These are phyloP conservation scores for Saccopteryx leptura DNA, from an alignment of 2,113 vertebrate species.

Conservation along the genomic window DNA sequence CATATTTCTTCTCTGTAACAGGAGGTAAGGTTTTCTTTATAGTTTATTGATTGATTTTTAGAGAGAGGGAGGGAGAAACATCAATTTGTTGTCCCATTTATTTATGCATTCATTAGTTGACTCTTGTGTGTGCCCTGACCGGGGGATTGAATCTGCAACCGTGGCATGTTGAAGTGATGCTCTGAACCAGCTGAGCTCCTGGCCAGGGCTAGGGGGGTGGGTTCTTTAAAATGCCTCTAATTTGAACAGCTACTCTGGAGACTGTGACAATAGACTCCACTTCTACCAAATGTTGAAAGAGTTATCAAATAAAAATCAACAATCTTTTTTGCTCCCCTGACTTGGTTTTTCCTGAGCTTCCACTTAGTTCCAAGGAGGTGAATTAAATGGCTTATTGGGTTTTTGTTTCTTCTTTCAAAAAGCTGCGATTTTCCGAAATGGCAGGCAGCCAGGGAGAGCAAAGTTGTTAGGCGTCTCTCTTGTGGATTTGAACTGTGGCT, in stretches of 20 bases:
- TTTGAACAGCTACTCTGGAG: not conserved
- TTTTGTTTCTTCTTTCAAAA: conserved; percentile 48
- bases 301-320: conserved; percentile 35
- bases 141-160: no score
- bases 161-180: no score
- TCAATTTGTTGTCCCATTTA: no score
- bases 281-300: not conserved
- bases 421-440: conserved; percentile 51
- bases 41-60: no score
- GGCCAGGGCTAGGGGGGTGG: no score
- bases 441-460: conserved; percentile 63
- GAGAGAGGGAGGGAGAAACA: no score
- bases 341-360: conserved; percentile 42
- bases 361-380: conserved; percentile 52
- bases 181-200: no score
- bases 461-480: conserved; percentile 60
- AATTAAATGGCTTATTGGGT: conserved; percentile 47
- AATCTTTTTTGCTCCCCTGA: not conserved
- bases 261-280: not conserved
- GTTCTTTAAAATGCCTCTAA: not conserved
- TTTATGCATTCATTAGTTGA: no score
- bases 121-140: no score
- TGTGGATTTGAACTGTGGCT: conserved; percentile 61
- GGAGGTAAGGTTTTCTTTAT: not conserved
- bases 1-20: no score